Conservation (phyloP, 2,797 vertebrate genomes). For the Rhyacichthys aspro region DNA sequence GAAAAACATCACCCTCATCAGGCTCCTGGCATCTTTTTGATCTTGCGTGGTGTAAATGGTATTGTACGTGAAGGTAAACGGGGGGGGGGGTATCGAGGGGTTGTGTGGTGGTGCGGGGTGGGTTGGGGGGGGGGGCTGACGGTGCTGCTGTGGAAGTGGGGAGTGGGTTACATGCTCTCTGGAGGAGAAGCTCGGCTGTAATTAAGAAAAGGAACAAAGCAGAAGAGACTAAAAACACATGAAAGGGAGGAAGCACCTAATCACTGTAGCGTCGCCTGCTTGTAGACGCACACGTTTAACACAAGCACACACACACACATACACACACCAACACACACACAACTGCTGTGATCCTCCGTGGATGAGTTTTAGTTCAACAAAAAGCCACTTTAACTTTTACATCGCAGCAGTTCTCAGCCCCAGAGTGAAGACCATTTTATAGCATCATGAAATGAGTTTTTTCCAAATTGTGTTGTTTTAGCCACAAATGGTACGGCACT, state of each 20-base stretch:
- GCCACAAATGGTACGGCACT: too few relatives aligned
- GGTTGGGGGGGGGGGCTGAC: constrained; percentile 42
- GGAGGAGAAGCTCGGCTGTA: constrained; percentile 77
- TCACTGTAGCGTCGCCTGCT: constrained; percentile 53
- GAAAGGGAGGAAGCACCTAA: constrained; percentile 73
- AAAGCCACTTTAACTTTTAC: background rate
- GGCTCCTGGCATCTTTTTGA: constrained; percentile 79
- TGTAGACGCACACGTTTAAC: constrained; percentile 30
- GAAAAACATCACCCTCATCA: constrained; percentile 72
- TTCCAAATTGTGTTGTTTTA: too few relatives aligned
- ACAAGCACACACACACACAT: constrained; percentile 11
- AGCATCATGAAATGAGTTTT: too few relatives aligned
- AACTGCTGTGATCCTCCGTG: background rate
- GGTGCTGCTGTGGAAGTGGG: constrained; percentile 69
- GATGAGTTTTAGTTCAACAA: background rate
- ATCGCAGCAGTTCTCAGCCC: background rate
- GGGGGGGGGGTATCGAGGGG: constrained; percentile 31
- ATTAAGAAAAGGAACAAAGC: constrained; percentile 85
- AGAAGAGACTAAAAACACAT: constrained; percentile 80
- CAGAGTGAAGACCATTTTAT: background rate
- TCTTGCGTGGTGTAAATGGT: constrained; percentile 77
- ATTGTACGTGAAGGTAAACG: constrained; percentile 65
- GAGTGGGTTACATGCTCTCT: constrained; percentile 71
- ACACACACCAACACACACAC: constrained; percentile 34
- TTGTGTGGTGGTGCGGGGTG: constrained; percentile 25